Conservation (phyloP, 2,113 vertebrate species). For the Colius striatus region DNA sequence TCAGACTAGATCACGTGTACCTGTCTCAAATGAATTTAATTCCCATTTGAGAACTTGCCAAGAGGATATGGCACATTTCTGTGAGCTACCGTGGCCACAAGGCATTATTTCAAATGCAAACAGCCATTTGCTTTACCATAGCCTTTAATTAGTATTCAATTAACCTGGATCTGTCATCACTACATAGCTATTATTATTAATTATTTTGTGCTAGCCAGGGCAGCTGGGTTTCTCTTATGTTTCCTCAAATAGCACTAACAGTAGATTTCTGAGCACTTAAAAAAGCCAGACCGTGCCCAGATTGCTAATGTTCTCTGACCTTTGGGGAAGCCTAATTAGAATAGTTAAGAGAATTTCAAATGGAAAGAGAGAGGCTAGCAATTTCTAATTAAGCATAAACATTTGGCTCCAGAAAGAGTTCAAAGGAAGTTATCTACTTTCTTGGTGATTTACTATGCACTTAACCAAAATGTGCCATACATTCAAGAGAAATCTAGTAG, state of each 20-base stretch:
- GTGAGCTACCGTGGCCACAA: not conserved
- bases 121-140: slow-evolving; percentile 51
- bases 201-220: slow-evolving; percentile 32
- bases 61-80: not conserved
- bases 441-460: not conserved
- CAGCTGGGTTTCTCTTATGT: slow-evolving; percentile 26
- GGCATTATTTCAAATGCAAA: slow-evolving; percentile 53
- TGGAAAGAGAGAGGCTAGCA: slow-evolving; percentile 1
- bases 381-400: slow-evolving; percentile 34
- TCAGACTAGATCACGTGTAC: not conserved
- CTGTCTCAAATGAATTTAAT: slow-evolving; percentile 17
- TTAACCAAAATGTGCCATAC: not conserved
- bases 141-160: slow-evolving; percentile 62
- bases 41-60: slow-evolving; percentile 33
- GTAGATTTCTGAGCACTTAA: not conserved
- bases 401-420: slow-evolving; percentile 6
- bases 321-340: slow-evolving; percentile 45
- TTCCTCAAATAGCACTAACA: slow-evolving; percentile 41
- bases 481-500: not conserved
- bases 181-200: slow-evolving; percentile 58
- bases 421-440: not conserved
- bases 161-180: slow-evolving; percentile 65
- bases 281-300: slow-evolving; percentile 12
- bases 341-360: not conserved
- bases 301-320: slow-evolving; percentile 43